Evolutionary conservation across 2,113 vertebrate genomes (phyloP).

Genomic region (Thamnaconus septentrionalis): DNA sequence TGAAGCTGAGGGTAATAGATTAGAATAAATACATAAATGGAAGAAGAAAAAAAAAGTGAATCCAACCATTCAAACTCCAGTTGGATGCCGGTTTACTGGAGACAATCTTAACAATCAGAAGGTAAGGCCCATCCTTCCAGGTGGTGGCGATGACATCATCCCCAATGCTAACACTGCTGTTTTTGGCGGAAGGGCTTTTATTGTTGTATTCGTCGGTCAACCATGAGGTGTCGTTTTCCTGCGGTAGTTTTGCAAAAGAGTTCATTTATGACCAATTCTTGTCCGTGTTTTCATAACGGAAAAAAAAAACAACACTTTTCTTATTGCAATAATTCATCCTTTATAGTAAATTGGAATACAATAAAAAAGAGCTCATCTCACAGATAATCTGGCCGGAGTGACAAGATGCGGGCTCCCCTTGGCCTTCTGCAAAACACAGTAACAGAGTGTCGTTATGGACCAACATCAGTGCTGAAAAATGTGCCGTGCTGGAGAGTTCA

Average conservation of each 20-base stretch:
- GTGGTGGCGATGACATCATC: slow-evolving; percentile 79
- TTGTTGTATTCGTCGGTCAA: slow-evolving; percentile 56
- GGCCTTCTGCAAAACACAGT: slow-evolving; percentile 71
- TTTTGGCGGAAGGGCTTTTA: slow-evolving; percentile 21
- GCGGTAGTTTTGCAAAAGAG: neutral
- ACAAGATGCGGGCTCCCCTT: slow-evolving; percentile 59
- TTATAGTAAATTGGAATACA: no score
- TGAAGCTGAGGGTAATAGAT: neutral
- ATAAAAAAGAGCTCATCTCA: no score
- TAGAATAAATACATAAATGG: neutral
- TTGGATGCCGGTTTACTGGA: slow-evolving; percentile 60
- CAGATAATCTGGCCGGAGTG: neutral
- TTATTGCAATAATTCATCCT: no score
- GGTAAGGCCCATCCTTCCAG: slow-evolving; percentile 84
- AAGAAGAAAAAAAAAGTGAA: neutral
- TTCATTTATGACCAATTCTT: neutral
- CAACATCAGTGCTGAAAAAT: neutral
- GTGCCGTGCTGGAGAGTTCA: no score
- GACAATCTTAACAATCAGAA: slow-evolving; percentile 79
- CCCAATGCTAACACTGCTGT: slow-evolving; percentile 23
- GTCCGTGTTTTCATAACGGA: neutral
- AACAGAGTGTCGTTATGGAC: neutral
- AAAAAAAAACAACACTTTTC: neutral
- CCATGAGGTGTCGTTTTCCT: slow-evolving; percentile 56
- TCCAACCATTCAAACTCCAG: slow-evolving; percentile 77